A percentile compares a stretch with the other conserved stretches of the same genome.
Evolutionary conservation across 2,113 vertebrate genomes (phyloP).

Genomic region (western clawed frog (Xenopus tropicalis)): UCB_Xtro_10.0 CM004445.2:98557501-98558000

Average conservation of each 20-base stretch:
- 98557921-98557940: too few species aligned
- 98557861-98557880: too few species aligned
- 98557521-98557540: constrained; percentile 61
- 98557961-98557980: too few species aligned
- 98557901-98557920: too few species aligned
- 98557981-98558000: too few species aligned
- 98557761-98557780: not conserved
- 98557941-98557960: too few species aligned
- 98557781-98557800: too few species aligned
- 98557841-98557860: too few species aligned
- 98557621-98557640: constrained; percentile 84
- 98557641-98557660: constrained; percentile 50
- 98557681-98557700: not conserved
- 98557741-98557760: too few species aligned
- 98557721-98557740: not conserved
- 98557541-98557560: constrained; percentile 60
- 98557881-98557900: too few species aligned
- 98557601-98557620: constrained; percentile 74
- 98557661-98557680: not conserved
- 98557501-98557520: constrained; percentile 67
- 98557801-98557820: too few species aligned
- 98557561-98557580: constrained; percentile 74
- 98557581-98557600: constrained; percentile 74
- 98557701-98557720: not conserved
- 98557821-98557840: too few species aligned